Percentiles rank a stretch among this genome's conserved stretches.
phyloP scores from a whole-genome alignment of 1,140 invertebrate species.

The Zeugodacus cucurbitae region DNA sequence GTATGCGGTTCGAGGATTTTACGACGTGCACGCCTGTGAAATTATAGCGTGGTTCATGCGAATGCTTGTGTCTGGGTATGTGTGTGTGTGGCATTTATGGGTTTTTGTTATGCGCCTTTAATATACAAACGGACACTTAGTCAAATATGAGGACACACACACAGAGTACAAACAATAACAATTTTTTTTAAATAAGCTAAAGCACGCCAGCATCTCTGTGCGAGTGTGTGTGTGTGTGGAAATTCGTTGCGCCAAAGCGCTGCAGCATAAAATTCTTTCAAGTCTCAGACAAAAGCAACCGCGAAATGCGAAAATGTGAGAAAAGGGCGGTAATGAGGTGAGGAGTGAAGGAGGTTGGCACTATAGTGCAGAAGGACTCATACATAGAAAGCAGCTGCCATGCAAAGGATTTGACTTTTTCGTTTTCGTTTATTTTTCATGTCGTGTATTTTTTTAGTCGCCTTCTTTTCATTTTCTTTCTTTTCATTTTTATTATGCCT shows the following conservation, averaged over 20 bases:
- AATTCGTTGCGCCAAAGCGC: background rate
- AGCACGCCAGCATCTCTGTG: background rate
- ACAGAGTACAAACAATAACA: background rate
- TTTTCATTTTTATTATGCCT: background rate
- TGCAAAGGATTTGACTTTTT: background rate
- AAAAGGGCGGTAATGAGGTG: background rate
- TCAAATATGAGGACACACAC: background rate
- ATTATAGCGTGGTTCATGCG: background rate
- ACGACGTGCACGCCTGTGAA: background rate
- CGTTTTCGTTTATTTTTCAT: background rate
- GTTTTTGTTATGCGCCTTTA: background rate
- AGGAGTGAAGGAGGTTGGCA: background rate
- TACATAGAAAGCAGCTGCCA: background rate
- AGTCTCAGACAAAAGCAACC: background rate
- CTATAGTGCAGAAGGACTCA: background rate
- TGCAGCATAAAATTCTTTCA: slow-evolving; percentile 28
- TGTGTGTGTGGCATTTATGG: background rate
- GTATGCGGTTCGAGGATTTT: background rate
- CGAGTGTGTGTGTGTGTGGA: background rate
- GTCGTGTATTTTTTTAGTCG: background rate
- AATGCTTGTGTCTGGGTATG: background rate
- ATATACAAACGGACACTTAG: background rate
- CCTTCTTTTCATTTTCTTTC: background rate
- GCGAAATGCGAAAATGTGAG: slow-evolving; percentile 19
- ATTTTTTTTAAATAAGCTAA: background rate